Evolutionary conservation across 1,140 invertebrate species (phyloP).

Genomic region (Orius laevigatus): DNA sequence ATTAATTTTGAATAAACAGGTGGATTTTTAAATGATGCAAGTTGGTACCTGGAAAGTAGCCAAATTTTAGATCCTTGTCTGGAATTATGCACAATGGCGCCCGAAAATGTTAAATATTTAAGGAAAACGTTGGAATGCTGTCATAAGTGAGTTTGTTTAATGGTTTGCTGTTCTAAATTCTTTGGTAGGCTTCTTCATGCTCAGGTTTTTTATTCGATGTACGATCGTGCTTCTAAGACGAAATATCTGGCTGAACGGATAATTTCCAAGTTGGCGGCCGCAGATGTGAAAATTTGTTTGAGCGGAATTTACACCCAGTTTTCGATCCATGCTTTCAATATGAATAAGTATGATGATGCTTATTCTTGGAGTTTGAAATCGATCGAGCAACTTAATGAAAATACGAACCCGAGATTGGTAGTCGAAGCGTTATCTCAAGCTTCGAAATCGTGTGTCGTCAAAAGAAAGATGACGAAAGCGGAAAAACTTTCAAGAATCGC

Average conservation of each 20-base stretch:
- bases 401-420: slow-evolving; percentile 40
- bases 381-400: slow-evolving; percentile 41
- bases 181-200: slow-evolving; percentile 38
- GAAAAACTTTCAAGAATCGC: slow-evolving; percentile 67
- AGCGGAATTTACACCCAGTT: slow-evolving; percentile 63
- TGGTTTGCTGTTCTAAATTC: slow-evolving; percentile 14
- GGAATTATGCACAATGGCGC: slow-evolving; percentile 36
- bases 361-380: slow-evolving; percentile 53
- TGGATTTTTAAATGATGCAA: slow-evolving; percentile 69
- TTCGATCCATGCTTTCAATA: slow-evolving; percentile 57
- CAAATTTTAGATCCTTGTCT: slow-evolving; percentile 45
- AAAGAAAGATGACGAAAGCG: slow-evolving; percentile 63
- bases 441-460: slow-evolving; percentile 72
- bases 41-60: slow-evolving; percentile 61
- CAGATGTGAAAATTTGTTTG: slow-evolving; percentile 35
- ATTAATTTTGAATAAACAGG: slow-evolving; percentile 27
- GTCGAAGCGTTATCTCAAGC: slow-evolving; percentile 68
- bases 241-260: slow-evolving; percentile 38
- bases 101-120: slow-evolving; percentile 29
- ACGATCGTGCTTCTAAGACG: slow-evolving; percentile 48
- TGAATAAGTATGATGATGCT: slow-evolving; percentile 49
- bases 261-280: slow-evolving; percentile 32
- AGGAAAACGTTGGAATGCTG: slow-evolving; percentile 48
- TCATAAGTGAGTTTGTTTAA: slow-evolving; percentile 38
- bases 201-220: slow-evolving; percentile 60